Evolutionary conservation across 2,888 invertebrate genomes (phyloP), one percentile per base, ranked within the genome.

Genomic region (Romanomermis culicivorax): DNA sequence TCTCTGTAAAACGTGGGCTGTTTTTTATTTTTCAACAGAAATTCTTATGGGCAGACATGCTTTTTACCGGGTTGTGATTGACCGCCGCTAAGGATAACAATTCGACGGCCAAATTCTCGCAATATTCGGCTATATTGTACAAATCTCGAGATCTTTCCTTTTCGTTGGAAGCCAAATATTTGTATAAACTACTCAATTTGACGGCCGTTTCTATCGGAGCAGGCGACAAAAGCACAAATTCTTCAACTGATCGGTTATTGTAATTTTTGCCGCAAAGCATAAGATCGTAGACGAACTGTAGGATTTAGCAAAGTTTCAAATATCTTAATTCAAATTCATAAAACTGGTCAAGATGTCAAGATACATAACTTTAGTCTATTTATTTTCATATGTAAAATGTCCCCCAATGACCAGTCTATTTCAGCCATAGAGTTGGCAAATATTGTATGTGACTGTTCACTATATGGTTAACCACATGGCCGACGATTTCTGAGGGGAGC

Each of bases 31-130:
- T n/a, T n/a, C n/a, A n/a, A n/a, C n/a, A n/a, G n/a, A n/a, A n/a
- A n/a, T n/a, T n/a, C n/a, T n/a, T n/a, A n/a, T n/a, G n/a, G n/a
- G n/a, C n/a, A n/a, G n/a, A n/a, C n/a, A n/a, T n/a, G n/a, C n/a
- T n/a, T n/a, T n/a, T n/a, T n/a, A 30, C 50, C 11, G 50, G 50
- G 7, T 49, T 49, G 29, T 49, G 29, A 27, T 25, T 29, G 11
- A 7, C 3, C 50, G 50, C 86, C 0, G 91, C 89, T 52, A 95
- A 75, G 0, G 91, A 87, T 58, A 95, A 71, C 56, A 97, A 72
- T 67, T 97, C 95, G 0, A 91, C 91, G 2, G 95, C 97, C 88
- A 97, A 91, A 25, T 81, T 79, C 73, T 97, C 95, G 70, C 93
- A 93, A 72, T 86, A 89, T 68, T 86, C 86, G 7, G 89, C 87